phyloP scores from a whole-genome alignment of 1,140 invertebrate genomes.

The Hydropsyche tenuis region DNA sequence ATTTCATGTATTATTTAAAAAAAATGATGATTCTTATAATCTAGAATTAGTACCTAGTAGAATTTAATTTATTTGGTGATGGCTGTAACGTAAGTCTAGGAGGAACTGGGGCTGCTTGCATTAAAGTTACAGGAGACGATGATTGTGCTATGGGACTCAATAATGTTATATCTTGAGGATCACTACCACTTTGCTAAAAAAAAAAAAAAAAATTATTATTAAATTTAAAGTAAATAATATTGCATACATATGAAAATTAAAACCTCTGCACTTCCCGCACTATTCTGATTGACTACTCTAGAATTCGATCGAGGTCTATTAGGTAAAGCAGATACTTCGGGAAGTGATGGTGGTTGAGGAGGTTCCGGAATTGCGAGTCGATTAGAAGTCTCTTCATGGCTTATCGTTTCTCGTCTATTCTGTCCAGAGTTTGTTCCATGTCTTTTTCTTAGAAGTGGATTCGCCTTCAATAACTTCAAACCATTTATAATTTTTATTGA shows the following conservation, averaged over 20 bases:
- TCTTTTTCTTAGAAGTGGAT: slow-evolving; percentile 60
- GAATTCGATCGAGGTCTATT: slow-evolving; percentile 16
- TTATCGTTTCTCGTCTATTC: slow-evolving; percentile 5
- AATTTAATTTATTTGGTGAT: slow-evolving; percentile 14
- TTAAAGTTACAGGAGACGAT: slow-evolving; percentile 19
- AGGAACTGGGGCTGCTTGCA: neutral
- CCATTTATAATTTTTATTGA: slow-evolving; percentile 39
- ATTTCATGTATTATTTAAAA: neutral
- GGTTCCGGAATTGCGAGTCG: slow-evolving; percentile 7
- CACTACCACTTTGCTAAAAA: slow-evolving; percentile 27
- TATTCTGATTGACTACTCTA: neutral
- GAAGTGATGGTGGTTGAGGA: neutral
- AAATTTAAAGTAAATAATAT: neutral
- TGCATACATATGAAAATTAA: neutral
- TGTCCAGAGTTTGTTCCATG: slow-evolving; percentile 30
- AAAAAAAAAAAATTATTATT: neutral
- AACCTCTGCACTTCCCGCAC: slow-evolving; percentile 29
- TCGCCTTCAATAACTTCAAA: slow-evolving; percentile 53
- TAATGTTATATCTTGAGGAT: slow-evolving; percentile 10
- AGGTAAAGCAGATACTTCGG: neutral
- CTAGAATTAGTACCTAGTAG: neutral
- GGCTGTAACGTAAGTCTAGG: slow-evolving; percentile 16
- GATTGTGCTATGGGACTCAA: slow-evolving; percentile 22
- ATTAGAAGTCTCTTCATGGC: slow-evolving; percentile 3
- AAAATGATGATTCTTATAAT: no score